phyloP scores from a whole-genome alignment of 2,113 vertebrate species.

The Felis catus region F.catus_Fca126_mat1.0 CM031417.1:130521501-130522000 shows the following conservation, averaged over 20 bases:
- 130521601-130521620: not conserved
- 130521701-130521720: not conserved
- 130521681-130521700: not conserved
- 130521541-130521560: not conserved
- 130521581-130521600: not conserved
- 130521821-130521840: not conserved
- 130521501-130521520: not conserved
- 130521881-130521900: not conserved
- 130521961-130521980: not conserved
- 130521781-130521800: not conserved
- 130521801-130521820: not conserved
- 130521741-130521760: not conserved
- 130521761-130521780: fast-evolving
- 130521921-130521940: not conserved
- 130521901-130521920: not conserved
- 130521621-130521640: not conserved
- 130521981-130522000: not conserved
- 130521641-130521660: not conserved
- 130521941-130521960: not conserved
- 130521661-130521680: not conserved
- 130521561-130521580: not conserved
- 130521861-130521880: not conserved
- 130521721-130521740: not conserved
- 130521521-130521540: not conserved
- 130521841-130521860: not conserved